Evolutionary conservation across 2,888 invertebrate species (phyloP).

Genomic region (Agonopterix heracliana): DNA sequence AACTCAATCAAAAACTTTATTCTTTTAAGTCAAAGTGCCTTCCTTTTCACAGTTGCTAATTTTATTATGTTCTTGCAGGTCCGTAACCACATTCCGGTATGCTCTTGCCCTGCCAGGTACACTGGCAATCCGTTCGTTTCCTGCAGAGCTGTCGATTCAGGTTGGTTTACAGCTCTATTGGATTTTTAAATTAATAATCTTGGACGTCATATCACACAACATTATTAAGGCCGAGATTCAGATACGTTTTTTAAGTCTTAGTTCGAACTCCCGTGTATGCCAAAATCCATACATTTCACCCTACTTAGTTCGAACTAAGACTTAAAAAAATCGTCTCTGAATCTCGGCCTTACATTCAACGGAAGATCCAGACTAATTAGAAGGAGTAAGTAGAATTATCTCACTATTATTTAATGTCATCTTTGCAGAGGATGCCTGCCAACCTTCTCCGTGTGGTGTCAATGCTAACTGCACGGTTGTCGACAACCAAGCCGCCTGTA

Average conservation of each 20-base stretch:
- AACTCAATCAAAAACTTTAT: background rate
- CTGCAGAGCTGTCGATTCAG: slow-evolving; percentile 85
- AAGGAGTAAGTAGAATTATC: too few relatives aligned
- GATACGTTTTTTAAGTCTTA: too few relatives aligned
- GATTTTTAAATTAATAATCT: too few relatives aligned
- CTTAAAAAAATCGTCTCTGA: too few relatives aligned
- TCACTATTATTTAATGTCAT: background rate
- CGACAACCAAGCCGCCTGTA: slow-evolving; percentile 86
- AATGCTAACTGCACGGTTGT: slow-evolving; percentile 89
- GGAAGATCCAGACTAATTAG: too few relatives aligned
- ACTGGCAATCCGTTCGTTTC: slow-evolving; percentile 85
- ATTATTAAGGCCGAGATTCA: too few relatives aligned
- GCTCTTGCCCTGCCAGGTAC: slow-evolving; percentile 85
- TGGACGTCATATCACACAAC: too few relatives aligned
- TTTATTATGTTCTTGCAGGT: slow-evolving; percentile 52
- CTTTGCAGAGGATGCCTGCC: slow-evolving; percentile 85
- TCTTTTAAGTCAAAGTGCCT: background rate
- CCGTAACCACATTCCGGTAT: slow-evolving; percentile 85
- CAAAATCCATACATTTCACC: too few relatives aligned
- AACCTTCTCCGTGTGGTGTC: slow-evolving; percentile 86
- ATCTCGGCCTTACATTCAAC: too few relatives aligned
- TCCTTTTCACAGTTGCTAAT: background rate
- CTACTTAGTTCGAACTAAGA: too few relatives aligned
- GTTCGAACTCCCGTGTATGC: too few relatives aligned
- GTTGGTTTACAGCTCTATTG: too few relatives aligned